Percentiles rank a stretch among this genome's conserved stretches.
These are phyloP conservation scores for Podarcis raffonei DNA, from an alignment of 2,113 vertebrate species.

Conservation along the genomic window DNA sequence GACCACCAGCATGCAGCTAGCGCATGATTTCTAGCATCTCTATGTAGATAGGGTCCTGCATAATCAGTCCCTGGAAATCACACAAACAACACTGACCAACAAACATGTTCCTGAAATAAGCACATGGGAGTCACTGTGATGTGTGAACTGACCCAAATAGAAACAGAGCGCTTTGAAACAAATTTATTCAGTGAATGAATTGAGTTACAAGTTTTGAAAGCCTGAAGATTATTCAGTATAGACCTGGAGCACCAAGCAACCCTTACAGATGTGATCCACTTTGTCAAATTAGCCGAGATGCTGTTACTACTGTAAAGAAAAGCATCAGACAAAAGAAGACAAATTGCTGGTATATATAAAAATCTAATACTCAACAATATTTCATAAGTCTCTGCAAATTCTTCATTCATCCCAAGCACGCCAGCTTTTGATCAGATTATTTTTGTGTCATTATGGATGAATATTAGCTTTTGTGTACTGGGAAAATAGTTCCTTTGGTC, in stretches of 20 bases:
- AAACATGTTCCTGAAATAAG: background rate
- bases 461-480: conserved; percentile 21
- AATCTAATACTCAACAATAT: background rate
- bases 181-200: background rate
- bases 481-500: conserved; percentile 39
- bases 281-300: background rate
- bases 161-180: background rate
- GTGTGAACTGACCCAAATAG: background rate
- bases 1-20: background rate
- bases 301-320: background rate
- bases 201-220: background rate
- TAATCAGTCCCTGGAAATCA: background rate
- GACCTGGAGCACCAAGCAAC: background rate
- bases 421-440: conserved; percentile 29
- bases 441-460: conserved; percentile 27
- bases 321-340: background rate
- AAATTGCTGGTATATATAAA: background rate
- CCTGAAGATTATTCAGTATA: background rate
- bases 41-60: background rate
- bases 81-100: background rate
- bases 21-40: background rate
- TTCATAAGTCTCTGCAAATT: background rate
- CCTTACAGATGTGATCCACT: background rate
- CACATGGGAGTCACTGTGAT: background rate
- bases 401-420: background rate